A percentile compares a stretch with the other conserved stretches of the same genome.
Evolutionary conservation across 2,888 invertebrate species (phyloP).

Genomic region (Strigamia crassipes): DNA sequence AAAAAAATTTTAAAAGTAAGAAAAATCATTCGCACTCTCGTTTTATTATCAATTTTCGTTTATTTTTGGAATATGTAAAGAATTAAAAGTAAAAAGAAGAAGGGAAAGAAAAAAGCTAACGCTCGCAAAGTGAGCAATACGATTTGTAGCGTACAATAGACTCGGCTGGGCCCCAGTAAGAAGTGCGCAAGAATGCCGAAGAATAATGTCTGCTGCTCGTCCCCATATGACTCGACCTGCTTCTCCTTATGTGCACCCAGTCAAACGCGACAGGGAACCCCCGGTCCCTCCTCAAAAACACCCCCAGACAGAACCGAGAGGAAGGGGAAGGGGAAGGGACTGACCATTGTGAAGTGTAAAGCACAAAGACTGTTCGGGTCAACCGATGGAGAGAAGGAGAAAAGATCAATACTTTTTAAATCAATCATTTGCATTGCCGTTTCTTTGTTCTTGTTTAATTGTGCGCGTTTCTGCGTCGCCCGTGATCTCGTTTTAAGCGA

Average conservation of each 20-base stretch:
- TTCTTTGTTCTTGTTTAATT: conserved; percentile 36
- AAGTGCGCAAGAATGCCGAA: conserved; percentile 23
- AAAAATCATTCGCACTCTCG: too few relatives aligned
- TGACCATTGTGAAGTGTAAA: conserved; percentile 16
- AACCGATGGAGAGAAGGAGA: conserved; percentile 30
- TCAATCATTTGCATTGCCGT: conserved; percentile 27
- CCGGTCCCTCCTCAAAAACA: conserved; percentile 24
- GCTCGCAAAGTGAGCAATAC: conserved; percentile 22
- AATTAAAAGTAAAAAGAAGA: not conserved
- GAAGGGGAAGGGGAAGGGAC: not conserved
- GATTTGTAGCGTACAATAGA: not conserved
- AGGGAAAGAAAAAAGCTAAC: not conserved
- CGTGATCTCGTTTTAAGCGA: not conserved
- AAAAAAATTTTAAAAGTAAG: too few relatives aligned
- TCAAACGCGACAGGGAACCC: conserved; percentile 33
- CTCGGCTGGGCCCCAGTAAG: conserved; percentile 8
- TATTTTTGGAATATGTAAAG: not conserved
- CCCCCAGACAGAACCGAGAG: not conserved
- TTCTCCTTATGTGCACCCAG: conserved; percentile 34
- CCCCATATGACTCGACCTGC: conserved; percentile 29
- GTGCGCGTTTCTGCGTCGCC: not conserved
- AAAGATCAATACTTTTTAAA: conserved; percentile 36
- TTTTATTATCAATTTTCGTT: not conserved
- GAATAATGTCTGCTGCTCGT: conserved; percentile 34
- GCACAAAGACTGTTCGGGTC: conserved; percentile 26